phyloP scores from a whole-genome alignment of 2,797 vertebrate species.

The Chiroxiphia lanceolata region DNA sequence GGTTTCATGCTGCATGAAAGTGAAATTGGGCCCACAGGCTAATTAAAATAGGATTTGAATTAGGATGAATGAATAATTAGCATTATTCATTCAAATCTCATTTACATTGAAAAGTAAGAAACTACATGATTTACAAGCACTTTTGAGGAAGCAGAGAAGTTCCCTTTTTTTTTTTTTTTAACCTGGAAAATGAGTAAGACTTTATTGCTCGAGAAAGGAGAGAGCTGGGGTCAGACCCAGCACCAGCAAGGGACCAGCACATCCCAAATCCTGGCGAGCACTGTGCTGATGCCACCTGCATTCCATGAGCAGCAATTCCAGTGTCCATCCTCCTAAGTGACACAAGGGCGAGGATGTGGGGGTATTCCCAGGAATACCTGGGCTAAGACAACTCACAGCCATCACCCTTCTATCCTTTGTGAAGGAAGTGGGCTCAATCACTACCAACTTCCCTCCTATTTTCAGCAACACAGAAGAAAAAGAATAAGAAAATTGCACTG shows the following conservation, averaged over 20 bases:
- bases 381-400: neutral
- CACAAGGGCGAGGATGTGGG: neutral
- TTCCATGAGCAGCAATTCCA: neutral
- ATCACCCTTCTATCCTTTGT: accelerated
- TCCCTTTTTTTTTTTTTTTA: neutral
- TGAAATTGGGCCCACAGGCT: constrained; percentile 14
- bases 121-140: neutral
- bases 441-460: neutral
- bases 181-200: neutral
- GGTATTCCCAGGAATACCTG: neutral
- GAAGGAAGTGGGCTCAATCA: neutral
- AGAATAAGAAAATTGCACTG: neutral
- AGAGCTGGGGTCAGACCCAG: accelerated
- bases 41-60: constrained; percentile 40
- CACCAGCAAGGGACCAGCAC: neutral
- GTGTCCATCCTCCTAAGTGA: accelerated
- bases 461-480: neutral
- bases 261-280: accelerated
- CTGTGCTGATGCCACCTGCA: neutral
- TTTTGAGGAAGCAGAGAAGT: neutral
- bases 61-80: constrained; percentile 44
- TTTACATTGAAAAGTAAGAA: constrained; percentile 26
- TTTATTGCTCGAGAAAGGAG: neutral
- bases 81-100: constrained; percentile 36
- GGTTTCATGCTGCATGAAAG: constrained; percentile 42